Evolutionary conservation across 2,888 invertebrate genomes (phyloP), one percentile per base, ranked within the genome.

Genomic region (Erebia aethiops): DNA sequence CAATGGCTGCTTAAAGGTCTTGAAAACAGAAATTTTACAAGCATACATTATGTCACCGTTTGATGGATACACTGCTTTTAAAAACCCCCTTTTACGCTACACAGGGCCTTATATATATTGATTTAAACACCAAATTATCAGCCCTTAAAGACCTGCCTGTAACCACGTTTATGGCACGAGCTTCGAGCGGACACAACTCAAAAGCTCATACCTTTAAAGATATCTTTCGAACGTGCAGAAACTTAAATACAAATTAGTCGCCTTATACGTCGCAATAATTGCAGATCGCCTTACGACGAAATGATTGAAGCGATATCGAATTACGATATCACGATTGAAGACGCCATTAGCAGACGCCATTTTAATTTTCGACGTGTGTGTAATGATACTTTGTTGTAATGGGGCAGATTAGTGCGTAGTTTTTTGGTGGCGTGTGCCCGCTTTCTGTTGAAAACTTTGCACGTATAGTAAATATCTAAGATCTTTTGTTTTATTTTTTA

Each of bases 161-260:
- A 58, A 26, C 16, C 9, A 60, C 60, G 10, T 64, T 54, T 64
- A 54, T 41, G 54, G 57, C n/a, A 16, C 46, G 67, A 57, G 49
- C 57, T 49, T 13, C 26, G 14, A 57, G 26, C 26, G 18, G 26
- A 14, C 58, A 49, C 57, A 49, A 58, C 58, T 46, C 57, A 26
- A 49, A 57, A 49, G 57, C 57, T 49, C 67, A 67, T 67, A 49
- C 54, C 67, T 58, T 67, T 46, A 57, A 57, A n/a, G 18, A 57
- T 58, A 67, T 26, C 43, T 43, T 58, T 49, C 49, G 56, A 18
- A 62, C 66, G 70, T 66, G 70, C 46, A 56, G 70, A 26, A 66
- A 62, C 65, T 70, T 70, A 64, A 69, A 61, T 63, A 71, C 67
- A 71, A 71, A 71, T 68, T 58, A 67, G 67, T 64, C 64, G 64